These are phyloP conservation scores for Saguinus midas DNA, from an alignment of 2,113 vertebrate species.

Conservation along the genomic window DNA sequence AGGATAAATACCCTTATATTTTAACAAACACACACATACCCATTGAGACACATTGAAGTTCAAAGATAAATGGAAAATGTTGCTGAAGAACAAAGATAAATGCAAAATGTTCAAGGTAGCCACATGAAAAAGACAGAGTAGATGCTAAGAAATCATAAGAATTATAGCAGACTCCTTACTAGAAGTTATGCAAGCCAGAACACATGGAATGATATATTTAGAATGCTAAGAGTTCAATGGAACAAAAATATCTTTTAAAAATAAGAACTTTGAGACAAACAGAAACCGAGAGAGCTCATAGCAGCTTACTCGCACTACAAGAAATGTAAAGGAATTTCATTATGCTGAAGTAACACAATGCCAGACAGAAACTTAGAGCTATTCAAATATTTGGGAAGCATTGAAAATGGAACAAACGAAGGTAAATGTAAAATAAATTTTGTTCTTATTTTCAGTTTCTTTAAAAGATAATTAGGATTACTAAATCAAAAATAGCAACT, in stretches of 20 bases:
- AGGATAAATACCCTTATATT: not conserved
- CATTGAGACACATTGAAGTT: not conserved
- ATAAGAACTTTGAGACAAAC: not conserved
- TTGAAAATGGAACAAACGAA: conserved; percentile 29
- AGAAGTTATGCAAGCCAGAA: not conserved
- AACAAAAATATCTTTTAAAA: conserved; percentile 8
- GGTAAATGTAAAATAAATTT: conserved; percentile 10
- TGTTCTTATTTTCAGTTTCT: not conserved
- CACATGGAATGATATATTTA: not conserved
- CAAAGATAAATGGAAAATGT: not conserved
- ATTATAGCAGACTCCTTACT: not conserved
- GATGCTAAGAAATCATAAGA: not conserved
- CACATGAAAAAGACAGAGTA: not conserved
- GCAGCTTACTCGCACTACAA: not conserved
- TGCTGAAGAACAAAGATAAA: not conserved
- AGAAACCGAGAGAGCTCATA: not conserved
- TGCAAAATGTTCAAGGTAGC: not conserved
- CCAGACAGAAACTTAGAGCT: not conserved
- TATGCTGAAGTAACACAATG: not conserved
- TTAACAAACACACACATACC: not conserved
- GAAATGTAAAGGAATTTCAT: conserved; percentile 16
- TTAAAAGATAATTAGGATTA: not conserved
- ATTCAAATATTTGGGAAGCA: conserved; percentile 1
- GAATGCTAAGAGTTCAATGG: not conserved
- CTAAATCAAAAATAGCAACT: not conserved